Percentiles rank a stretch among this genome's conserved stretches.
These are phyloP conservation scores for Clarias macrocephalus DNA, from an alignment of 2,113 vertebrate species.

Conservation along the genomic window DNA sequence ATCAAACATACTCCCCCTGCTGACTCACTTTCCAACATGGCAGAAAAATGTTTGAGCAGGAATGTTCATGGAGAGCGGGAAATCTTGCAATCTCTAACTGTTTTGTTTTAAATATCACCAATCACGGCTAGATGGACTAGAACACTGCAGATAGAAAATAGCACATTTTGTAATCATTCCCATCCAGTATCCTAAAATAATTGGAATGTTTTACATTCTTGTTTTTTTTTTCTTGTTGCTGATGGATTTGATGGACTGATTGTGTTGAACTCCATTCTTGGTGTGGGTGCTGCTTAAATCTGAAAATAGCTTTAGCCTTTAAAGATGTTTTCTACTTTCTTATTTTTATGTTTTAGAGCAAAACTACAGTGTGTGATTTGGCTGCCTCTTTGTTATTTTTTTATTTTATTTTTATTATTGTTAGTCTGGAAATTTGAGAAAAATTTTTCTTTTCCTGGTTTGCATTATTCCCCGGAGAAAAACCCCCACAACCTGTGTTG, in stretches of 20 bases:
- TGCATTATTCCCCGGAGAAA: not conserved
- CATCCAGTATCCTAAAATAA: not conserved
- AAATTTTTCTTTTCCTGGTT: not conserved
- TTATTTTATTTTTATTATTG: not conserved
- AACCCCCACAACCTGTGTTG: not conserved
- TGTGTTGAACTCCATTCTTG: not conserved
- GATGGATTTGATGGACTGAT: not conserved
- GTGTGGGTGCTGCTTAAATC: not conserved
- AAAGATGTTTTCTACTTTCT: not conserved
- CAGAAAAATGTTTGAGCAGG: not conserved
- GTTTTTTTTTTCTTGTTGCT: no score
- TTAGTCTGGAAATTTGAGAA: not conserved
- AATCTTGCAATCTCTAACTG: not conserved
- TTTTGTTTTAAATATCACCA: not conserved
- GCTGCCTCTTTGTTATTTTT: not conserved
- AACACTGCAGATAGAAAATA: not conserved
- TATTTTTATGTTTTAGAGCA: not conserved
- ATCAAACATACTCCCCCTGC: constrained; percentile 42
- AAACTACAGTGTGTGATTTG: not conserved
- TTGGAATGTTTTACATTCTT: not conserved
- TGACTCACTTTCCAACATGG: constrained; percentile 23
- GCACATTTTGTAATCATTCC: not conserved
- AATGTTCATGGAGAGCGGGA: not conserved
- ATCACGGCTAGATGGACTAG: not conserved
- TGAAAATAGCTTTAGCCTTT: not conserved